phyloP scores from a whole-genome alignment of 1,140 invertebrate species.

The Tigriopus japonicus region DNA sequence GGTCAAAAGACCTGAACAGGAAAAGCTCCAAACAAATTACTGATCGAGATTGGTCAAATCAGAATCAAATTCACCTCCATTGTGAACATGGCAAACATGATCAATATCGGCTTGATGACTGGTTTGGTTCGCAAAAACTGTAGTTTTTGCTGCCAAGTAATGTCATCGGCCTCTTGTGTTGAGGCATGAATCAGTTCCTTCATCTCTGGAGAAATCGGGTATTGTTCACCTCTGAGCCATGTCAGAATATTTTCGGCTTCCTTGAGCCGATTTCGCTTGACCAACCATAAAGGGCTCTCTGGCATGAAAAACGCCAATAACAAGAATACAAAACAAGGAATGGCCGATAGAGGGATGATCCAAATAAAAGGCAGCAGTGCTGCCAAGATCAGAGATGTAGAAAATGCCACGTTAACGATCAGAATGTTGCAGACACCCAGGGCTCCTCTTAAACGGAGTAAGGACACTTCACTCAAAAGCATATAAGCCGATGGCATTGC shows the following conservation, averaged over 20 bases:
- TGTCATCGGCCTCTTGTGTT: constrained; percentile 16
- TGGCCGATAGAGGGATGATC: constrained; percentile 27
- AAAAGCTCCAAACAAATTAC: too few species aligned
- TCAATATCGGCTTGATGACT: constrained; percentile 43
- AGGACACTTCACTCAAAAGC: background rate
- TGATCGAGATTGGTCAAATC: too few species aligned
- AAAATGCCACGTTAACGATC: background rate
- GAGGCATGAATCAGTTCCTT: constrained; percentile 29
- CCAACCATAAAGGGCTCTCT: constrained; percentile 49
- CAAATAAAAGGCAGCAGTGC: background rate
- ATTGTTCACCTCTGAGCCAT: constrained; percentile 34
- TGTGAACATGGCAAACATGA: constrained; percentile 47
- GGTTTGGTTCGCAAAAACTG: constrained; percentile 26
- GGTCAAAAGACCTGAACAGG: too few species aligned
- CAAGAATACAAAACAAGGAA: constrained; percentile 36
- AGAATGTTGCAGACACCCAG: background rate
- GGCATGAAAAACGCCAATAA: constrained; percentile 34
- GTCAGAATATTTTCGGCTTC: constrained; percentile 40
- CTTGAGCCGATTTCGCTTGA: constrained; percentile 35
- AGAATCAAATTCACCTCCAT: constrained; percentile 28
- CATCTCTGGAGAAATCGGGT: constrained; percentile 33
- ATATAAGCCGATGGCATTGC: background rate
- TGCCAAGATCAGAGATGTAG: background rate
- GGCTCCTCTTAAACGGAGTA: background rate
- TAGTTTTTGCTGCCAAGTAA: background rate